Evolutionary conservation across 2,113 vertebrate species (phyloP).

Genomic region (Chionis minor): DNA sequence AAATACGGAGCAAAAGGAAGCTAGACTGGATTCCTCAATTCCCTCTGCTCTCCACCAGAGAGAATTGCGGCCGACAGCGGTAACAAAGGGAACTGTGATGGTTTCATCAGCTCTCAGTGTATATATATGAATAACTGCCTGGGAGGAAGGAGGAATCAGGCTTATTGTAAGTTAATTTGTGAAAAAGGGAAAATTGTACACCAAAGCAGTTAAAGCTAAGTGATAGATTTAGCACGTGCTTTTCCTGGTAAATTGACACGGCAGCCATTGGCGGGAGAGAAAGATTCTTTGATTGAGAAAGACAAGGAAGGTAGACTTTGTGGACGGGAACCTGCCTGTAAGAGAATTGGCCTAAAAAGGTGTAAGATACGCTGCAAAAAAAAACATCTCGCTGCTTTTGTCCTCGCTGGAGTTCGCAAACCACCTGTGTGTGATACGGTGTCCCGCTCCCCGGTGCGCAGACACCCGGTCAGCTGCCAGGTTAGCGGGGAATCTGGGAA

Average conservation of each 20-base stretch:
- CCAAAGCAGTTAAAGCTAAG: not conserved
- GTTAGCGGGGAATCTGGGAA: not conserved
- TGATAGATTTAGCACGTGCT: not conserved
- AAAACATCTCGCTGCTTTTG: not conserved
- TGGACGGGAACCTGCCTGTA: not conserved
- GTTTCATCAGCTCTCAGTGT: not conserved
- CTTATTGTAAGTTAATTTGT: not conserved
- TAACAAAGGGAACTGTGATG: not conserved
- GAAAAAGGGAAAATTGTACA: not conserved
- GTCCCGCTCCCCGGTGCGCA: not conserved
- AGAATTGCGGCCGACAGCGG: not conserved
- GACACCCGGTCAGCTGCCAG: not conserved
- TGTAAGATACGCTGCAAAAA: too few relatives aligned
- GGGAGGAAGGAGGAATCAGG: not conserved
- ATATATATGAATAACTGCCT: not conserved
- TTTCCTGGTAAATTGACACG: fast-evolving
- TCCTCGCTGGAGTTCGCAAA: not conserved
- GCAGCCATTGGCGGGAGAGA: not conserved
- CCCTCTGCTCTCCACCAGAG: not conserved
- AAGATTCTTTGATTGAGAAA: not conserved
- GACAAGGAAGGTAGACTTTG: not conserved
- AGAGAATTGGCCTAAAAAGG: not conserved
- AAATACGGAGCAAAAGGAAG: not conserved
- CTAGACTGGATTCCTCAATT: not conserved
- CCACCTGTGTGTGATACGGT: fast-evolving